Base-by-base conservation (phyloP, 2,113 vertebrate genomes). In the human region DNA sequence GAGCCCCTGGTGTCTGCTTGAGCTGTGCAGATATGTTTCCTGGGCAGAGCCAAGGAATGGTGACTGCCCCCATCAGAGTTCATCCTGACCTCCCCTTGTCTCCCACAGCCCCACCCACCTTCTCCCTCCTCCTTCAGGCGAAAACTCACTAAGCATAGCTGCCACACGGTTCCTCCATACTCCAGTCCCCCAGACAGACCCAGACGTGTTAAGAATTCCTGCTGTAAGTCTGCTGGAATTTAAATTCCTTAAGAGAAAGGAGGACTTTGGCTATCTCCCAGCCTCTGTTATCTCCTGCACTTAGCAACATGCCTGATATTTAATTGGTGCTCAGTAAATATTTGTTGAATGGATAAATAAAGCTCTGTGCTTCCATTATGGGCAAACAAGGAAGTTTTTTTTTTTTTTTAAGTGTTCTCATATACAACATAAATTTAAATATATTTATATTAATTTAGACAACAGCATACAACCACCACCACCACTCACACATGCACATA, bases 401-500 rank as follows among this genome's bases (percentile, higher is more conserved):
- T 52, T 55, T 52, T 52, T 86, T 90, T 52, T 22, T 17, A 35
- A 93, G 25, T 50, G 84, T 93, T 27, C 55, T 79, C 25, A 2
- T 64, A 75, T 90, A 25, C 80, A 94, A 79, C 55, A 78, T 85
- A 81, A 40, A 70, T 96, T 64, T 86, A 93, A 76, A 79, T 95
- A 38, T 89, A 55, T 80, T 72, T 90, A 27, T 57, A 30, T 92
- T 75, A 38, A 84, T 83, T 88, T 93, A 50, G 78, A 86, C 30
- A 89, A 4, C 7, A 79, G 70, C 45, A 78, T 3, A 82, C 35
- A 64, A 18, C 17, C 23, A 81, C 18, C 5, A 40, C 27, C 50
- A 18, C 17, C 9, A 55, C 13, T 17, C 18, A 18, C 12, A n/a
- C 52, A 13, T 30, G 3, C 27, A 89, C 57, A 87, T 22, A 66